Conservation (phyloP, 2,113 vertebrate genomes). For the Rhynchomys soricoides region DNA sequence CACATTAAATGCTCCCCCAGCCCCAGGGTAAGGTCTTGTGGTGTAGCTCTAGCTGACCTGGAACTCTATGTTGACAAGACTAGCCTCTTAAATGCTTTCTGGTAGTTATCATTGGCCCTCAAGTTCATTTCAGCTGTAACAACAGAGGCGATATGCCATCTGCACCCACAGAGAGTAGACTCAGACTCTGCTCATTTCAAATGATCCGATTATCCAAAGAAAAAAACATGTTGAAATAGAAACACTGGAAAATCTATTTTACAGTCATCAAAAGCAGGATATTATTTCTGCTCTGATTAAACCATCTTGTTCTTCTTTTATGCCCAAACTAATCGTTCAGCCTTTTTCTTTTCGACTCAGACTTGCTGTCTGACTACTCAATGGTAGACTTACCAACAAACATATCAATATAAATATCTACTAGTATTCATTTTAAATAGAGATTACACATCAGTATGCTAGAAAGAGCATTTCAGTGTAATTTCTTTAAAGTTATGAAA, state of each 20-base stretch:
- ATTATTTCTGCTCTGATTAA: slow-evolving; percentile 27
- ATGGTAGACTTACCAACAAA: slow-evolving; percentile 36
- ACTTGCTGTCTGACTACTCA: slow-evolving; percentile 24
- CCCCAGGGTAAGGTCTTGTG: not conserved
- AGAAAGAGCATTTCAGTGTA: not conserved
- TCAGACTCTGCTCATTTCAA: not conserved
- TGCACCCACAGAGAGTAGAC: not conserved
- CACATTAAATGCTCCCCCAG: not conserved
- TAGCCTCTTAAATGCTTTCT: slow-evolving; percentile 34
- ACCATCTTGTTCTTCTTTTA: slow-evolving; percentile 4
- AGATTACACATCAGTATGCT: not conserved
- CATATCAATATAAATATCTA: slow-evolving; percentile 18
- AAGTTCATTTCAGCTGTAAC: slow-evolving; percentile 10
- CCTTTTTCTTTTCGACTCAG: slow-evolving; percentile 39
- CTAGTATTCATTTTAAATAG: not conserved
- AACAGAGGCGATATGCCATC: not conserved
- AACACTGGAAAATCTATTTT: slow-evolving; percentile 48
- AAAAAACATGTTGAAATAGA: slow-evolving; percentile 48
- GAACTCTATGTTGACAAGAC: not conserved
- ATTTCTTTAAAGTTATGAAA: not conserved
- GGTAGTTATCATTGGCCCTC: not conserved
- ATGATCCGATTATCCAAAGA: slow-evolving; percentile 17
- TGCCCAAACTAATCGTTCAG: slow-evolving; percentile 7
- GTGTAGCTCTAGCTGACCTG: not conserved
- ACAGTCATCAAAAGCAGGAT: not conserved